These are phyloP conservation scores for Sapayoa aenigma DNA, from an alignment of 2,113 vertebrate species.

Conservation along the genomic window DNA sequence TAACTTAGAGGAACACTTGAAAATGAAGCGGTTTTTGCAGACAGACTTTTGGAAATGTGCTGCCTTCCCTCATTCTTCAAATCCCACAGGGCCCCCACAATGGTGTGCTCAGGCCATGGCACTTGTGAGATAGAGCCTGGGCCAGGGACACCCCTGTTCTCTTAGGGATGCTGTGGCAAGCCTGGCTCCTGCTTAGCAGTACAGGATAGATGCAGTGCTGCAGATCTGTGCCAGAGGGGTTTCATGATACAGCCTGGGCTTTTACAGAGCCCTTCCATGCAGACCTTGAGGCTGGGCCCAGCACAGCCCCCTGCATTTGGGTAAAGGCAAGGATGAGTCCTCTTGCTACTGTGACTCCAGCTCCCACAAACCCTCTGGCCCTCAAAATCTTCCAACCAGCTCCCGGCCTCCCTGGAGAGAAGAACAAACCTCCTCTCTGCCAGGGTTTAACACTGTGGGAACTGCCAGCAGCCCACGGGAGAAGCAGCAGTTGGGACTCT, in stretches of 20 bases:
- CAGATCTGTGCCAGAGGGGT: neutral
- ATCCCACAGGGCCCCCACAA: fast-evolving
- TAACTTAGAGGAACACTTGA: neutral
- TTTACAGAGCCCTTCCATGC: neutral
- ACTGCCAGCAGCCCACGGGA: neutral
- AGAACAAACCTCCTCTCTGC: neutral
- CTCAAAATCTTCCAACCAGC: neutral
- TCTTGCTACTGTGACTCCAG: neutral
- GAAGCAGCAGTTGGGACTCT: neutral
- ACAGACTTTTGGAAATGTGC: neutral
- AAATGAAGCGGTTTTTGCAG: neutral
- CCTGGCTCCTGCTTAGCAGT: neutral
- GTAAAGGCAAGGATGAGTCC: neutral
- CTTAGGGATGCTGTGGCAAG: neutral
- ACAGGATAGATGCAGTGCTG: neutral
- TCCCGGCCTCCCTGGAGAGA: neutral
- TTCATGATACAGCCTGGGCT: no score
- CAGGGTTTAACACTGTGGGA: neutral
- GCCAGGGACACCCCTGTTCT: neutral
- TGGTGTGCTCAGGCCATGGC: fast-evolving
- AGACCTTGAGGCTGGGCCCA: neutral
- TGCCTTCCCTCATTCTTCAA: neutral
- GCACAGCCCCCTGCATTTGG: neutral
- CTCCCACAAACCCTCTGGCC: neutral
- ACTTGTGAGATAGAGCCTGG: neutral